A percentile compares a stretch with the other conserved stretches of the same genome.
Evolutionary conservation across 2,888 invertebrate species (phyloP).

Genomic region (Diarsia dahlii): DNA sequence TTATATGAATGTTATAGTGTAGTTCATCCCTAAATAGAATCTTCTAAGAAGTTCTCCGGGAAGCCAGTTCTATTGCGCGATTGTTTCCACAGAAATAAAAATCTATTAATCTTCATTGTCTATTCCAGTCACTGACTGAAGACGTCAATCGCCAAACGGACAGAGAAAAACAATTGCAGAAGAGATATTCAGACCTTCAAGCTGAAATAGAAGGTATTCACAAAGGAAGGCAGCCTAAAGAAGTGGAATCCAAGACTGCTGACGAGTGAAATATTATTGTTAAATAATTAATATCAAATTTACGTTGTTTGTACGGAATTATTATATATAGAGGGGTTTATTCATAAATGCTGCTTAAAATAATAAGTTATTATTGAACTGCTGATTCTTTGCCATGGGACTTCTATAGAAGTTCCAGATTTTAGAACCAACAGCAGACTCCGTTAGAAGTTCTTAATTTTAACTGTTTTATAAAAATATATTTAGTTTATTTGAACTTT

Average conservation of each 20-base stretch:
- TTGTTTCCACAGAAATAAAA: not conserved
- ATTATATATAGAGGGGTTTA: not conserved
- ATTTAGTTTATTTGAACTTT: not conserved
- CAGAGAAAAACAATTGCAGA: constrained; percentile 96
- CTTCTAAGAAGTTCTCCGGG: not conserved
- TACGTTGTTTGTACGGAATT: not conserved
- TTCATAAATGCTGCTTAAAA: not conserved
- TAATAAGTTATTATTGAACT: not conserved
- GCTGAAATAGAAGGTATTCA: constrained; percentile 90
- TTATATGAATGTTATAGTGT: not conserved
- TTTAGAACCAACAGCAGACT: not conserved
- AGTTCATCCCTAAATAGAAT: not conserved
- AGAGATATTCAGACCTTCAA: constrained; percentile 94
- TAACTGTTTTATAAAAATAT: not conserved
- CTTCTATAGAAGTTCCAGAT: constrained; percentile 48
- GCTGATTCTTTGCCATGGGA: not conserved
- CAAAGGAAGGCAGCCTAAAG: constrained; percentile 76
- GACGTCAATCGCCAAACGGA: constrained; percentile 98
- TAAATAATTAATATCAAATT: constrained; percentile 18
- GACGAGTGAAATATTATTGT: constrained; percentile 66
- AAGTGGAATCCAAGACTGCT: constrained; percentile 62
- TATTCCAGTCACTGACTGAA: constrained; percentile 94
- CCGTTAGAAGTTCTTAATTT: not conserved
- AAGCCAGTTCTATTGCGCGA: not conserved
- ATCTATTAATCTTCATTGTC: constrained; percentile 3